Conservation (phyloP, 2,113 vertebrate species). For the Burhinus bistriatus region DNA sequence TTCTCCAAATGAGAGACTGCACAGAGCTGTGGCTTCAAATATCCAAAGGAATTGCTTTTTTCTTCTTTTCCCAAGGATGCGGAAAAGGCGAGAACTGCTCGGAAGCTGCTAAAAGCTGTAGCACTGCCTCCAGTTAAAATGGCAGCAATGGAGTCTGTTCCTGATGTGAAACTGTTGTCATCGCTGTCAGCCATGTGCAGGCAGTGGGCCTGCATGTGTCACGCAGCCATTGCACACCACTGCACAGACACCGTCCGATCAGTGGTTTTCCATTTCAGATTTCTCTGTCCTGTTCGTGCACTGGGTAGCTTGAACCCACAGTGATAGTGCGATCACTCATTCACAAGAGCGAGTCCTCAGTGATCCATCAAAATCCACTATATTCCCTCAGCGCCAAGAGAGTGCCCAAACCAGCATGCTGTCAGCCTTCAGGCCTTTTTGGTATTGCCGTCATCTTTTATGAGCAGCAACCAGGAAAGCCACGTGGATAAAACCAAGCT, state of each 20-base stretch:
- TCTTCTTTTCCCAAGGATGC: background rate
- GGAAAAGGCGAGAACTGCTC: background rate
- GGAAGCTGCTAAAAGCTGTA: background rate
- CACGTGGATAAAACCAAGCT: background rate
- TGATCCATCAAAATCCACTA: background rate
- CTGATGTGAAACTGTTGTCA: background rate
- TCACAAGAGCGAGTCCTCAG: background rate
- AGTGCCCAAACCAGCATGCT: fast-evolving
- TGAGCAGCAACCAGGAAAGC: background rate
- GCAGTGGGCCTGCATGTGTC: background rate
- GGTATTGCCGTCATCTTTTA: background rate
- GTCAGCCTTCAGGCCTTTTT: background rate
- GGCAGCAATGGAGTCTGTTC: background rate
- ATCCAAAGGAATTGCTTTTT: background rate
- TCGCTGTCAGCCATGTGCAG: fast-evolving
- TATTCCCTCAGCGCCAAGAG: background rate
- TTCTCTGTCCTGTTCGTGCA: background rate
- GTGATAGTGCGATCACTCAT: background rate
- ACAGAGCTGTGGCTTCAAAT: background rate
- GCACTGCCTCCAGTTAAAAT: background rate
- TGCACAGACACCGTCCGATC: fast-evolving
- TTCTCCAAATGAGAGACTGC: background rate
- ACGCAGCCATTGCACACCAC: background rate
- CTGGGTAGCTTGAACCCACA: background rate
- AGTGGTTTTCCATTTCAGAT: background rate